Evolutionary conservation across 2,797 vertebrate genomes (phyloP).

Genomic region (Semaprochilodus insignis): DNA sequence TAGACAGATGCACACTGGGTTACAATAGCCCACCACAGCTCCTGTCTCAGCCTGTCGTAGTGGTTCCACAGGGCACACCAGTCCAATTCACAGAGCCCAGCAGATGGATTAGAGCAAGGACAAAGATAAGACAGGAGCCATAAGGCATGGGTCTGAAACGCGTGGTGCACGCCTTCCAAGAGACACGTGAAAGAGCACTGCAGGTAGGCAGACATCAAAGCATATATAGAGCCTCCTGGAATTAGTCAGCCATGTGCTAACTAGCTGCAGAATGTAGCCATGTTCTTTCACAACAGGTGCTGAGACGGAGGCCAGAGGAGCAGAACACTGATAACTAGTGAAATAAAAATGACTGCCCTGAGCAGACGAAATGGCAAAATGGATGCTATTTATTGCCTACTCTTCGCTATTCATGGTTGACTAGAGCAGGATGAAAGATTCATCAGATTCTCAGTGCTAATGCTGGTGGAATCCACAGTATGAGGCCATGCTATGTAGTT

Average conservation of each 20-base stretch:
- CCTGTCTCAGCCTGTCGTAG: neutral
- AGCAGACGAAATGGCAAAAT: neutral
- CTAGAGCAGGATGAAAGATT: slow-evolving; percentile 13
- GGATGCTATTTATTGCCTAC: neutral
- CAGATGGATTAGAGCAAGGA: slow-evolving; percentile 6
- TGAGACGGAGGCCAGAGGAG: neutral
- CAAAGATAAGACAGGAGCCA: slow-evolving; percentile 4
- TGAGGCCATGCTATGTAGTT: neutral
- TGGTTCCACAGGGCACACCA: neutral
- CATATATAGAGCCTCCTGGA: neutral
- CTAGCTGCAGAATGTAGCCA: slow-evolving; percentile 7
- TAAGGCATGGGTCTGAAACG: slow-evolving; percentile 2
- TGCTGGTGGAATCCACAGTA: neutral
- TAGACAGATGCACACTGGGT: slow-evolving; percentile 15
- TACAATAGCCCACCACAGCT: slow-evolving; percentile 10
- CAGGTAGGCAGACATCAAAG: slow-evolving; percentile 14
- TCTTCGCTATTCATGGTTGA: neutral
- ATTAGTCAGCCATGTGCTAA: neutral
- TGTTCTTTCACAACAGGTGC: neutral
- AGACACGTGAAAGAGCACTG: slow-evolving; percentile 5
- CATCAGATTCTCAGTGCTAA: neutral
- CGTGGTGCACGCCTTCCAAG: slow-evolving; percentile 8
- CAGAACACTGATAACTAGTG: neutral
- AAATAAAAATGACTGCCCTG: neutral
- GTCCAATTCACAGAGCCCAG: slow-evolving; percentile 1